Conservation (phyloP, 2,888 invertebrate genomes). For the Folsomia candida region DNA sequence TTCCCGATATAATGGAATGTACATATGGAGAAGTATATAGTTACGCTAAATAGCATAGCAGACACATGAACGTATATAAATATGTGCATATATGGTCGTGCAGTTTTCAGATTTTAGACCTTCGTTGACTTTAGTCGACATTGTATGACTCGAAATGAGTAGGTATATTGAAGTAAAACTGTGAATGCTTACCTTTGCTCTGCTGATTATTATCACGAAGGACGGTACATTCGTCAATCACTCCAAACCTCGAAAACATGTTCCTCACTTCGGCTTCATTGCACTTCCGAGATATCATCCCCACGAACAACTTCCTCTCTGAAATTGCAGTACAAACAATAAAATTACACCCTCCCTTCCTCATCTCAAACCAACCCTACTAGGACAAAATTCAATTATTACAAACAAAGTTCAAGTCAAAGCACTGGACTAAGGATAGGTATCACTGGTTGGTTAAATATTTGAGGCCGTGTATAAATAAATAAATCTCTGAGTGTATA, state of each 20-base stretch:
- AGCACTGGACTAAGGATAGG: no score
- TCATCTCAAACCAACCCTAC: neutral
- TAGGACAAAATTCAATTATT: neutral
- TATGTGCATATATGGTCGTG: no score
- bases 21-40: neutral
- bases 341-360: neutral
- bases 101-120: no score
- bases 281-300: conserved; percentile 95
- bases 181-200: conserved; percentile 71
- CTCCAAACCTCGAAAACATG: conserved; percentile 74
- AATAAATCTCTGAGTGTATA: no score
- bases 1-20: neutral
- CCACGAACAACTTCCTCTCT: conserved; percentile 98
- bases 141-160: no score
- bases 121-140: no score
- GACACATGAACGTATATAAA: no score
- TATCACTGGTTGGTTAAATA: no score
- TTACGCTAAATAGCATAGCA: no score
- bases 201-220: conserved; percentile 90
- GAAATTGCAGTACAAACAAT: conserved; percentile 56
- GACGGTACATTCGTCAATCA: conserved; percentile 98
- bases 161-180: no score
- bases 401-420: neutral
- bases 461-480: no score
- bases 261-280: conserved; percentile 91